phyloP scores from a whole-genome alignment of 1,140 invertebrate species.

The Augochlora pura region DNA sequence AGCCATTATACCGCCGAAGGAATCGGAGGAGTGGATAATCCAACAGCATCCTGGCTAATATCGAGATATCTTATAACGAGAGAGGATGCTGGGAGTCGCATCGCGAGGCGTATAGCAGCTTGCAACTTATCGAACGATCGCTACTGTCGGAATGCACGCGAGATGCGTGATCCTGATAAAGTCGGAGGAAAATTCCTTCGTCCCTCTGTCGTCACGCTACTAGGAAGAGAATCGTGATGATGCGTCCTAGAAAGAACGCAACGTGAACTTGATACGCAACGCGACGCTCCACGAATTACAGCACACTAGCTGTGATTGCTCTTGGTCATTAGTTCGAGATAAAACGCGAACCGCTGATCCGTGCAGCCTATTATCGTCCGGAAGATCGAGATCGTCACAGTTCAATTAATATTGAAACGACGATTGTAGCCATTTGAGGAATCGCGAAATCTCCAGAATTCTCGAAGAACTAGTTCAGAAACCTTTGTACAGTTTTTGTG shows the following conservation, averaged over 20 bases:
- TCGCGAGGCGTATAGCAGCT: neutral
- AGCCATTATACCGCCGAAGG: too few species aligned
- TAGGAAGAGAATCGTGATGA: conserved; percentile 18
- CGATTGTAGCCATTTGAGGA: too few species aligned
- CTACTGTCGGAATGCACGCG: conserved; percentile 29
- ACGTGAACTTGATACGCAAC: neutral
- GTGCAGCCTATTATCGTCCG: neutral
- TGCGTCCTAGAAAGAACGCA: conserved; percentile 4
- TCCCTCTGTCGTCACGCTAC: conserved; percentile 30
- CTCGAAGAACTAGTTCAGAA: too few species aligned
- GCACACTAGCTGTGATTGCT: neutral
- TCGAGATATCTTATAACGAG: neutral
- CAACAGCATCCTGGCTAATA: neutral
- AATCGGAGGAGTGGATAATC: neutral
- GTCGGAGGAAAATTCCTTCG: conserved; percentile 22
- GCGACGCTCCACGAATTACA: neutral
- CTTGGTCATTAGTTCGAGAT: neutral
- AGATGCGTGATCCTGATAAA: conserved; percentile 24
- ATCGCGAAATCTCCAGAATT: too few species aligned
- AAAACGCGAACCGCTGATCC: neutral
- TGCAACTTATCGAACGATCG: conserved; percentile 40
- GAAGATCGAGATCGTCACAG: neutral
- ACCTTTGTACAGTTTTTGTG: too few species aligned
- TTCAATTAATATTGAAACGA: too few species aligned
- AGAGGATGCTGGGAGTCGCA: conserved; percentile 5